Evolutionary conservation across 1,140 invertebrate genomes (phyloP).

Genomic region (Bombus turneri): DNA sequence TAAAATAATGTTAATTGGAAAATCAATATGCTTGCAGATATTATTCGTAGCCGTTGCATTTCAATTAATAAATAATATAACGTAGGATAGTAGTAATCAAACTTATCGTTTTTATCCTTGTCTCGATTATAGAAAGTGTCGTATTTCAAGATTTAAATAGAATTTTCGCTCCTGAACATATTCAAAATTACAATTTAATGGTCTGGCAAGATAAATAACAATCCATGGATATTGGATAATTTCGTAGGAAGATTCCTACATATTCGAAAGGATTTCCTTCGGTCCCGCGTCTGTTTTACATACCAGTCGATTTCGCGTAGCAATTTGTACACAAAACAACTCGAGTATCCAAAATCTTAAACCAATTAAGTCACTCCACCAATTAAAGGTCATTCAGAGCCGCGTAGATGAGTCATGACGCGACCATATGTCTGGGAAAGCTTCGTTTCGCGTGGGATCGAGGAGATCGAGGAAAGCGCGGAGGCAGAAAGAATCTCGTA

Average conservation of each 20-base stretch:
- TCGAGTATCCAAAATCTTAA: slow-evolving; percentile 40
- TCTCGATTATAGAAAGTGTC: not conserved
- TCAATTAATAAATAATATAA: not conserved
- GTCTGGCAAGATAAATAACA: rapidly evolving
- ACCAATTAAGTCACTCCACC: slow-evolving; percentile 37
- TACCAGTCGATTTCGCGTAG: not conserved
- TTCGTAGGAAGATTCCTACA: not conserved
- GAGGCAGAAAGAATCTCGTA: slow-evolving; percentile 10
- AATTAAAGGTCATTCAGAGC: slow-evolving; percentile 35
- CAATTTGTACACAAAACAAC: not conserved
- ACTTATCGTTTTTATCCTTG: not conserved
- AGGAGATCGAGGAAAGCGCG: slow-evolving; percentile 17
- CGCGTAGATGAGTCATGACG: slow-evolving; percentile 1
- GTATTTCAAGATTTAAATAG: not conserved
- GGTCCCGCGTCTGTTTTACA: not conserved
- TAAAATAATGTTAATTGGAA: too few relatives aligned
- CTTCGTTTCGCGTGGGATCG: slow-evolving; percentile 36
- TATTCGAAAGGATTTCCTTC: not conserved
- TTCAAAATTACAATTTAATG: not conserved
- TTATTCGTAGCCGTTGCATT: too few relatives aligned
- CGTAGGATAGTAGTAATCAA: too few relatives aligned
- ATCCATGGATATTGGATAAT: not conserved
- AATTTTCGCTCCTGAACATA: not conserved
- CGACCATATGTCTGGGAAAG: slow-evolving; percentile 11
- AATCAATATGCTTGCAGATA: too few relatives aligned